Conservation (phyloP, 2,888 invertebrate genomes). For the Harmothoe impar region DNA sequence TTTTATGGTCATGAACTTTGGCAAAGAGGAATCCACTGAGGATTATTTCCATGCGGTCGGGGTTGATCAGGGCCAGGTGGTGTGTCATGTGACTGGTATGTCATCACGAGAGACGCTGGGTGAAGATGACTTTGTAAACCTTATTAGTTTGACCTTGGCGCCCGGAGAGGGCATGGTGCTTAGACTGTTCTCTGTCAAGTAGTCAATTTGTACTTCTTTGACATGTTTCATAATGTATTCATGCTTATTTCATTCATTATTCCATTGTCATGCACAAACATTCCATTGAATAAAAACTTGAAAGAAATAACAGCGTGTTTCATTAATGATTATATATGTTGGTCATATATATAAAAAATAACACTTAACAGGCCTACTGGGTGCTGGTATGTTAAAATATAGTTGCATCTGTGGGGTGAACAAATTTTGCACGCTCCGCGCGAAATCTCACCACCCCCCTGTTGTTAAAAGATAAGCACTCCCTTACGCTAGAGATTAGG, state of each 20-base stretch:
- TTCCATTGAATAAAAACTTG: not conserved
- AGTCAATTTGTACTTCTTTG: not conserved
- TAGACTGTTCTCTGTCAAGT: slow-evolving; percentile 67
- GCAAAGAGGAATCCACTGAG: slow-evolving; percentile 70
- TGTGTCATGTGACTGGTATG: slow-evolving; percentile 69
- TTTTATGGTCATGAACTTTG: slow-evolving; percentile 79
- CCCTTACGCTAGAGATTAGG: too few species aligned
- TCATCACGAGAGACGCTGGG: slow-evolving; percentile 72
- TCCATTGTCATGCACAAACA: slow-evolving; percentile 23
- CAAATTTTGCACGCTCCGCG: too few species aligned
- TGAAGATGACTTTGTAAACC: slow-evolving; percentile 66
- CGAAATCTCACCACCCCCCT: too few species aligned
- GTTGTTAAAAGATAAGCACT: too few species aligned
- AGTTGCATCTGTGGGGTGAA: too few species aligned
- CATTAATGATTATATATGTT: too few species aligned
- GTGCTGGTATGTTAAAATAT: too few species aligned
- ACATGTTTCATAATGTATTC: not conserved
- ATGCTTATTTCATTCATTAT: not conserved
- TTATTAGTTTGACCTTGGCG: slow-evolving; percentile 72
- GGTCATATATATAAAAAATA: too few species aligned
- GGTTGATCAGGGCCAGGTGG: slow-evolving; percentile 66
- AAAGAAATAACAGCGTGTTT: too few species aligned
- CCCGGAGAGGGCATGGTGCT: slow-evolving; percentile 78
- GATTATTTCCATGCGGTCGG: slow-evolving; percentile 72
- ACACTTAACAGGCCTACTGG: too few species aligned